Evolutionary conservation across 2,113 vertebrate species (phyloP).

Genomic region (Gopherus flavomarginatus): DNA sequence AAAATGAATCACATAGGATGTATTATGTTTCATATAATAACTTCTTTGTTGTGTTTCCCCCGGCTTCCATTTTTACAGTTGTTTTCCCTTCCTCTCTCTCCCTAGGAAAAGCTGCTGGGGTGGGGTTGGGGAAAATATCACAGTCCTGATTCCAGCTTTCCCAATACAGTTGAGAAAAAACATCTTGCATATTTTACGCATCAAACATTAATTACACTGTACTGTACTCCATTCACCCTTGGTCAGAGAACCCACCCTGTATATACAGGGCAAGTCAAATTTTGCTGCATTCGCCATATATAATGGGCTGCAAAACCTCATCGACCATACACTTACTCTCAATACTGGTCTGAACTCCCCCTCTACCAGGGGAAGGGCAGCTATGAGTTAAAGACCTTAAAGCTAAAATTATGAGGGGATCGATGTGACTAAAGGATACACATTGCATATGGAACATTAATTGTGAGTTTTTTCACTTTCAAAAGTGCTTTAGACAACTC

Average conservation of each 20-base stretch:
- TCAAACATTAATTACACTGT: background rate
- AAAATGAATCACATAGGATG: background rate
- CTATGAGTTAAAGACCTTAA: background rate
- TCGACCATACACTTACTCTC: background rate
- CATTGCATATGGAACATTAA: background rate
- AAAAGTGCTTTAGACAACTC: background rate
- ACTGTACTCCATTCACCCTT: background rate
- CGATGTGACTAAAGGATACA: background rate
- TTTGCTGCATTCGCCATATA: background rate
- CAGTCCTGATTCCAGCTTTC: background rate
- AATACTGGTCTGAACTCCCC: background rate
- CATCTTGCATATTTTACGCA: background rate
- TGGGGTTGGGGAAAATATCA: background rate
- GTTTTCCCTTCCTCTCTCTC: background rate
- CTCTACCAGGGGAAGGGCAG: background rate
- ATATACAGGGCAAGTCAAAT: background rate
- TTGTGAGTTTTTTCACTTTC: background rate
- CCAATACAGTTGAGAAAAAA: background rate
- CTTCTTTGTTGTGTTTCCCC: background rate
- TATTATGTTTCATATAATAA: background rate
- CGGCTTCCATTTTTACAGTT: background rate
- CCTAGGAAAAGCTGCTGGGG: background rate
- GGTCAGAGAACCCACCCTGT: no score
- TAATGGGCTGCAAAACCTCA: background rate
- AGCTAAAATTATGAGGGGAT: background rate